Conservation (phyloP, 92 coral and sea anemone genomes). For the Phymanthus crucifer region DNA sequence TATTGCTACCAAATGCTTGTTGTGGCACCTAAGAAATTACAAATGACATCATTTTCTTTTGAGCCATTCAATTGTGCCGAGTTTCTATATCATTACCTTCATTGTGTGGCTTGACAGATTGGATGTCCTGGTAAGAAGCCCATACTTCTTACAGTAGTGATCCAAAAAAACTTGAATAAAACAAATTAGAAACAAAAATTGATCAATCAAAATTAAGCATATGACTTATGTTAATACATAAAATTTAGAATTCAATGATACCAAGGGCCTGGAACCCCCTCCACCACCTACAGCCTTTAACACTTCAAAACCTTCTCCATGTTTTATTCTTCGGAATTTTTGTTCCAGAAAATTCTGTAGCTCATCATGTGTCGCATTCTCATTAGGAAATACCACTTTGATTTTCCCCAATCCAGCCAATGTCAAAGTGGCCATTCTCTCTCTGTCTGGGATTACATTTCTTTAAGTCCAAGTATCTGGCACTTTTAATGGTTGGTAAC, state of each 20-base stretch:
- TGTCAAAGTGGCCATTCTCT: slow-evolving; percentile 45
- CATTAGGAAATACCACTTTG: slow-evolving; percentile 63
- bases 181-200: too few relatives aligned
- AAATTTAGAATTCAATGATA: background rate
- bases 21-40: too few relatives aligned
- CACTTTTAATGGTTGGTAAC: slow-evolving; percentile 34
- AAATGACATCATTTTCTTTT: too few relatives aligned
- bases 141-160: slow-evolving; percentile 55
- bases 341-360: slow-evolving; percentile 47
- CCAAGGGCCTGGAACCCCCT: slow-evolving; percentile 50
- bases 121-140: too few relatives aligned
- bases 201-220: too few relatives aligned
- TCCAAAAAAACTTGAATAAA: too few relatives aligned
- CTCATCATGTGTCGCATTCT: slow-evolving; percentile 55
- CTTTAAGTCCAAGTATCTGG: slow-evolving; percentile 77
- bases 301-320: slow-evolving; percentile 66
- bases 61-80: too few relatives aligned
- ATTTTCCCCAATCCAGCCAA: slow-evolving; percentile 62
- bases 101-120: too few relatives aligned
- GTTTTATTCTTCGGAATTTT: slow-evolving; percentile 57
- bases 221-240: too few relatives aligned
- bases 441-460: slow-evolving; percentile 48
- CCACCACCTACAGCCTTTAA: slow-evolving; percentile 66
- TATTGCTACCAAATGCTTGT: too few relatives aligned
- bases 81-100: too few relatives aligned